Conservation (phyloP, 1,140 invertebrate genomes). For the Lepeophtheirus salmonis region DNA sequence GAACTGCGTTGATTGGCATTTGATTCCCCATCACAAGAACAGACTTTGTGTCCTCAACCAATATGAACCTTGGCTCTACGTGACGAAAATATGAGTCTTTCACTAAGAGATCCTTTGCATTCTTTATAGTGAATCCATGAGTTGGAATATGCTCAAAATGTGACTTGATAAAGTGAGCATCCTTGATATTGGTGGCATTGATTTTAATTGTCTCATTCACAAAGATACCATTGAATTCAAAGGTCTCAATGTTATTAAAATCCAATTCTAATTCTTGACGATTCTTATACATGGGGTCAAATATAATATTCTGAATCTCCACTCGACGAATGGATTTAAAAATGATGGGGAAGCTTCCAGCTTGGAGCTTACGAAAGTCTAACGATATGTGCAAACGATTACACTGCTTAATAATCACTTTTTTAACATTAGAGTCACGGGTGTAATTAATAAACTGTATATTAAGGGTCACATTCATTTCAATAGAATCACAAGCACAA, state of each 20-base stretch:
- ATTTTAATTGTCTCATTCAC: not conserved
- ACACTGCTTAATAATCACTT: not conserved
- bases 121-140: not conserved
- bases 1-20: not conserved
- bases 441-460: not conserved
- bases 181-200: not conserved
- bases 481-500: not conserved
- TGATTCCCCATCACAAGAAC: not conserved
- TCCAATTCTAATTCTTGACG: not conserved
- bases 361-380: not conserved
- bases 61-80: not conserved
- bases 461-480: not conserved
- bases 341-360: not conserved
- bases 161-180: not conserved
- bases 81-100: not conserved
- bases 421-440: not conserved
- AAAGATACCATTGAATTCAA: not conserved
- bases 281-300: not conserved
- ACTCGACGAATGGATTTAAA: not conserved
- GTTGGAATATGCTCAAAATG: not conserved
- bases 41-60: not conserved
- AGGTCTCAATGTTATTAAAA: not conserved
- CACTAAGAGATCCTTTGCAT: not conserved
- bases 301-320: not conserved
- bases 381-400: not conserved